A percentile compares a stretch with the other conserved stretches of the same genome.
Evolutionary conservation across 2,797 vertebrate genomes (phyloP).

Genomic region (Etheostoma nigrum): DNA sequence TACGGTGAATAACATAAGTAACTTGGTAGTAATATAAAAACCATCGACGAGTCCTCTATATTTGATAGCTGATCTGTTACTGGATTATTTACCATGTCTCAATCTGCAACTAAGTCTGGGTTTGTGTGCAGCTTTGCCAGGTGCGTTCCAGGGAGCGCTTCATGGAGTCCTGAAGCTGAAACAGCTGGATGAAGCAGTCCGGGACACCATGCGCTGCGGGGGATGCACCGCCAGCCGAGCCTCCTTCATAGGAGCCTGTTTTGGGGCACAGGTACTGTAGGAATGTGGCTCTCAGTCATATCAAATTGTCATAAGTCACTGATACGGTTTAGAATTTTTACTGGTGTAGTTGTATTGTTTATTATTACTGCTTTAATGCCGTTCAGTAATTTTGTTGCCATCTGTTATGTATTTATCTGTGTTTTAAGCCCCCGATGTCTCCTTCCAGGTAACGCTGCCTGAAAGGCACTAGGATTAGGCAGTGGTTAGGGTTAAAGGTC

Average conservation of each 20-base stretch:
- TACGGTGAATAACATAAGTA: not conserved
- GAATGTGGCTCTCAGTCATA: not conserved
- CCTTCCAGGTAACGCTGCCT: no score
- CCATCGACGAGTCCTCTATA: not conserved
- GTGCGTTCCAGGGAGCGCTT: conserved; percentile 83
- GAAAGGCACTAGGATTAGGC: no score
- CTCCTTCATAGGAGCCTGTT: conserved; percentile 83
- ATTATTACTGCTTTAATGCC: no score
- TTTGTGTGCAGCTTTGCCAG: conserved; percentile 76
- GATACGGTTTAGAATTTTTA: not conserved
- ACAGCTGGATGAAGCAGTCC: conserved; percentile 77
- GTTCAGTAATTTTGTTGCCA: no score
- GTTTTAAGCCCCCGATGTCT: no score
- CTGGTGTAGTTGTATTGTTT: no score
- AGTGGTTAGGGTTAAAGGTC: no score
- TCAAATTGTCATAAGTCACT: not conserved
- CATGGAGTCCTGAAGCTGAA: conserved; percentile 77
- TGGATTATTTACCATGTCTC: not conserved
- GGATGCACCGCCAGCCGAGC: conserved; percentile 81
- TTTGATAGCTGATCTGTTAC: not conserved
- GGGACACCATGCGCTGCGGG: conserved; percentile 81
- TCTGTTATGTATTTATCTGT: no score
- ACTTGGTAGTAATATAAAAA: not conserved
- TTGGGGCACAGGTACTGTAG: conserved; percentile 78
- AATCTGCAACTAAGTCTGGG: not conserved